Evolutionary conservation across 2,797 vertebrate genomes (phyloP).

Genomic region (Pachyuromys duprasi): DNA sequence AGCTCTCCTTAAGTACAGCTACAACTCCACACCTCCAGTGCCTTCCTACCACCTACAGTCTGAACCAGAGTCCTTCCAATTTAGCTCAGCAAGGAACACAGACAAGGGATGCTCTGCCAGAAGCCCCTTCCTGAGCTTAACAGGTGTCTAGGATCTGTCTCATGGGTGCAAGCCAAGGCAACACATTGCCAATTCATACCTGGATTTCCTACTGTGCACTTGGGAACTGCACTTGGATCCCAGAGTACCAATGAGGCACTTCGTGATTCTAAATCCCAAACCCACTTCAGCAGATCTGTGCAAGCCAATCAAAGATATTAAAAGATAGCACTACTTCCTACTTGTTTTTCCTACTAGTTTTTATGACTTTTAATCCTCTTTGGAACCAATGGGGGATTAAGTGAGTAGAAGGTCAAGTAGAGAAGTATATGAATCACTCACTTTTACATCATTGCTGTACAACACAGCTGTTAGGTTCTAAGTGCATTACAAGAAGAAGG

Average conservation of each 20-base stretch:
- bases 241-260: too few relatives aligned
- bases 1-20: background rate
- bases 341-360: background rate
- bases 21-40: background rate
- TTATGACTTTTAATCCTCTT: background rate
- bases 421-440: background rate
- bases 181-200: background rate
- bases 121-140: background rate
- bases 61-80: background rate
- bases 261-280: conserved; percentile 2
- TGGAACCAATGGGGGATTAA: background rate
- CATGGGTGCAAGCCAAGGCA: background rate
- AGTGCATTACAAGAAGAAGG: background rate
- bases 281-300: background rate
- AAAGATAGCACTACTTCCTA: background rate
- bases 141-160: background rate
- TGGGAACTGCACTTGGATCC: background rate
- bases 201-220: background rate
- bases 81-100: background rate
- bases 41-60: background rate
- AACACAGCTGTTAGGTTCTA: background rate
- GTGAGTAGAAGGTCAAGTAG: background rate
- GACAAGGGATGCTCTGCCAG: background rate
- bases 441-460: background rate
- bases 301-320: background rate